Evolutionary conservation across 2,888 invertebrate genomes (phyloP), one percentile per base, ranked within the genome.

Genomic region (Rhagium mordax): DNA sequence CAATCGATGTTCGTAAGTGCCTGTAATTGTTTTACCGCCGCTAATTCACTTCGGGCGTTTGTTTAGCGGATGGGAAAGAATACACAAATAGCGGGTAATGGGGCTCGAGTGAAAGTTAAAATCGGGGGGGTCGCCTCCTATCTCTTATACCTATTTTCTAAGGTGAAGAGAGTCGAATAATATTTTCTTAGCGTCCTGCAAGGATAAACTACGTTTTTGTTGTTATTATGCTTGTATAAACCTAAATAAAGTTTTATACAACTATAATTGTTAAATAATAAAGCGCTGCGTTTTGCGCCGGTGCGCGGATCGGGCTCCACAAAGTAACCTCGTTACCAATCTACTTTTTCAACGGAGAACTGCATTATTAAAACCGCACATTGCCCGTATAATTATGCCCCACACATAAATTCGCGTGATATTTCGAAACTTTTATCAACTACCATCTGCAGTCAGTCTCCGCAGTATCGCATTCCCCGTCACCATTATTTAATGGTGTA

Each of bases 341-440:
- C 41, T n/a, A n/a, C 10, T 41, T 41, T 33, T 13, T 41, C 41
- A 1, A n/a, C n/a, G n/a, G 4, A 10, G n/a, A 41, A 41, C 41
- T 3, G 24, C 41, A 4, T 41, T n/a, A 41, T n/a, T 41, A 41
- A 41, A 41, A 13, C n/a, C 13, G n/a, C n/a, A n/a, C n/a, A 41
- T 41, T 13, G 13, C n/a, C 41, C n/a, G 41, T 41, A n/a, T 5
- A 41, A 41, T 41, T n/a, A 41, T 53, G 8, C 21, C 20, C 20
- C n/a, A 13, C n/a, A 20, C 53, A 53, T 53, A 53, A 53, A 53
- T 53, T 53, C 53, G 7, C 3, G 20, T 20, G 13, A n/a, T n/a
- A 24, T 2, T 20, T 20, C n/a, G 21, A 53, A 53, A 53, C n/a
- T 57, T 57, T 57, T 57, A 57, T 57, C 55, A 27, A n/a, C 15